Base-by-base conservation (phyloP, 2,113 vertebrate species). In the Colaptes auratus region DNA sequence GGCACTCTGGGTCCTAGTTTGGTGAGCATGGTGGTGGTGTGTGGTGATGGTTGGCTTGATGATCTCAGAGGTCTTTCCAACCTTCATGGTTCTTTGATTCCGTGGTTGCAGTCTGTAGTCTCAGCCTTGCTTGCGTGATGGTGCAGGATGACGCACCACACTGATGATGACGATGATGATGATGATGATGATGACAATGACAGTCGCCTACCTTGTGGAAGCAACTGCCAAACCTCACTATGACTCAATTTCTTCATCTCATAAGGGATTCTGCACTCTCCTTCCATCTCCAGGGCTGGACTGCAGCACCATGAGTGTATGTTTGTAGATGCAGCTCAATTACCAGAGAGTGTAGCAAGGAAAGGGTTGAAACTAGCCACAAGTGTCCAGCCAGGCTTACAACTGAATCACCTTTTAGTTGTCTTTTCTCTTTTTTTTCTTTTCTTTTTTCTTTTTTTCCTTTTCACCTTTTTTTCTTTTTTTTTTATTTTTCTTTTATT, bases 161-260 rank as follows among this genome's bases (percentile, higher is more conserved):
- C 64, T 6, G 52, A 79, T 2, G 9, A 39, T 17, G 61, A 80
- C 3, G n/a, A 72, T 50, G 12, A 52, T 52, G 21, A 20, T 13
- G 56, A 74, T 4, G 39, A n/a, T n/a, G n/a, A n/a, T n/a, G n/a
- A n/a, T n/a, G n/a, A n/a, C n/a, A n/a, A 67, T 10, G 16, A 33
- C 17, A 0, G 0, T 33, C 42, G 46, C 76, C 31, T 39, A 23
- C 15, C 16, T 86, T 50, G 20, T 17, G 61, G 31, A 63, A 69
- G 39, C 14, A 69, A 63, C 55, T 88, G 53, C 83, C 13, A 2
- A 16, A 65, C n/a, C 59, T 76, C 10, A 0, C 25, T 69, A 16
- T 5, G 5, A 74, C 77, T 94, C 61, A 46, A 15, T 82, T 66
- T 93, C 48, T 88, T 82, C 44, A 35, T 65, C 35, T 92, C 59